phyloP scores from a whole-genome alignment of 2,113 vertebrate species.

The Eptesicus fuscus region DNA sequence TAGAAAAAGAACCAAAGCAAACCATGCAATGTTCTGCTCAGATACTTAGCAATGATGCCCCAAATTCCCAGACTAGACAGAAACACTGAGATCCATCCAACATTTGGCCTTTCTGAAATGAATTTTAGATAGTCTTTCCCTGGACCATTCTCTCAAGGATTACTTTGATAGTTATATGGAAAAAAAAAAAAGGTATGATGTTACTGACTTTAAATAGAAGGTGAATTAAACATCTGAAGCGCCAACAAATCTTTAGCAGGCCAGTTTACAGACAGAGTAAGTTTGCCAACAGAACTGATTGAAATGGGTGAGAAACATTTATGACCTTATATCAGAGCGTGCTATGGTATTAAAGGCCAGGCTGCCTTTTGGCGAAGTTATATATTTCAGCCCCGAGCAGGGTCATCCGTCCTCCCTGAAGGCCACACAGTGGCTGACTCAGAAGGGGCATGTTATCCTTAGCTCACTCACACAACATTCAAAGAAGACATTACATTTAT shows the following conservation, averaged over 20 bases:
- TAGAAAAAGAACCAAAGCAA: constrained; percentile 1
- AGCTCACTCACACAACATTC: background rate
- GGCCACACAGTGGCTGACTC: background rate
- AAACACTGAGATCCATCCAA: background rate
- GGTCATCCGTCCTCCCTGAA: background rate
- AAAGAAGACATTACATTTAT: background rate
- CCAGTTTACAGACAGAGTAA: background rate
- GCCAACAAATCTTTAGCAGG: background rate
- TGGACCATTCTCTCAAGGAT: background rate
- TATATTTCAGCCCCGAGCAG: background rate
- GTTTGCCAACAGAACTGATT: background rate
- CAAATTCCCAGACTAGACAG: background rate
- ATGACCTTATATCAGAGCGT: background rate
- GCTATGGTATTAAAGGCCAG: background rate
- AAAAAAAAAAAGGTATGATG: background rate
- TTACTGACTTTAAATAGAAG: constrained; percentile 10
- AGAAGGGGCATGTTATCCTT: background rate
- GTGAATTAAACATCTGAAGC: background rate
- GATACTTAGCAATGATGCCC: background rate
- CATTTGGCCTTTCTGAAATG: background rate
- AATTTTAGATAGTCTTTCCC: background rate
- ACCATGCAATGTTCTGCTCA: background rate
- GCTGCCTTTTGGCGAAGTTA: background rate
- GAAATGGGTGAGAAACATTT: background rate
- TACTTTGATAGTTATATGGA: background rate